Conservation (phyloP, 1,140 invertebrate species). For the Drosophila takahashii region DNA sequence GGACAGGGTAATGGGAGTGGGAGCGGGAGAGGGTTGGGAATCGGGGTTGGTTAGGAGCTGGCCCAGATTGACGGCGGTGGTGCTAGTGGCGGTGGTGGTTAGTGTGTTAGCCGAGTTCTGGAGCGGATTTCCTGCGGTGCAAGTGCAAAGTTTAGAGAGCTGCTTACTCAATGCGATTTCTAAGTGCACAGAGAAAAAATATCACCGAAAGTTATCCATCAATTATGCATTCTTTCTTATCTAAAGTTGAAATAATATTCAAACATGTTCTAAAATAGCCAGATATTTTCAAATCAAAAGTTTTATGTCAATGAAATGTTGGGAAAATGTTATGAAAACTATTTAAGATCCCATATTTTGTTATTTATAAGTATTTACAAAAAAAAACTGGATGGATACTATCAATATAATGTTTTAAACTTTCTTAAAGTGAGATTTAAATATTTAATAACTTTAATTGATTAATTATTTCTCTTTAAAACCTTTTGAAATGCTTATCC, state of each 20-base stretch:
- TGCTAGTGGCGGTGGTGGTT: constrained; percentile 68
- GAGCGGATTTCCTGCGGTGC: constrained; percentile 56
- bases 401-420: no score
- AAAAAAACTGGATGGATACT: no score
- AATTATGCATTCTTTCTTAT: not conserved
- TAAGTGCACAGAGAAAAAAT: constrained; percentile 20
- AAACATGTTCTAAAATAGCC: not conserved
- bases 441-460: not conserved
- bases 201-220: not conserved
- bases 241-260: not conserved
- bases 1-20: constrained; percentile 8
- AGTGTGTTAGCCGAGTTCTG: constrained; percentile 63
- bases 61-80: constrained; percentile 46
- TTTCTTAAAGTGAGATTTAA: no score
- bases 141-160: constrained; percentile 76
- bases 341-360: no score
- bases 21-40: not conserved
- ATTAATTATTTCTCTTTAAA: not conserved
- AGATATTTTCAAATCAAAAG: no score
- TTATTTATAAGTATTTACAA: no score
- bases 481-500: no score
- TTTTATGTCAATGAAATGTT: not conserved
- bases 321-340: not conserved
- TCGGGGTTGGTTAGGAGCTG: constrained; percentile 34
- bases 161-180: constrained; percentile 12